Percentiles rank a stretch among this genome's conserved stretches.
Evolutionary conservation across 2,797 vertebrate genomes (phyloP).

Genomic region (Acanthopagrus latus): DNA sequence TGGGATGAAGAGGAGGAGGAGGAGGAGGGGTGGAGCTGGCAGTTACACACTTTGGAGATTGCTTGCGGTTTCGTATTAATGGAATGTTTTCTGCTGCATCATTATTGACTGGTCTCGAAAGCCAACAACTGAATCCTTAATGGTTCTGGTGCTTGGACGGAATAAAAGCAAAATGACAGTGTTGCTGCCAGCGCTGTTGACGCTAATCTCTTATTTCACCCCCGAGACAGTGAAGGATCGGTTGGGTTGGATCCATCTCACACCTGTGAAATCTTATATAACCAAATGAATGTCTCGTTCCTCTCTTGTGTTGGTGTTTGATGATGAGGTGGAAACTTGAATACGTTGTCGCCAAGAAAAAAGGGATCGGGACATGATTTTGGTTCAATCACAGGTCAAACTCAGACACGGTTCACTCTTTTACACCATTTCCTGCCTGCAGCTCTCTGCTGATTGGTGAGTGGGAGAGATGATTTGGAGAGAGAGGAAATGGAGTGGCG

Average conservation of each 20-base stretch:
- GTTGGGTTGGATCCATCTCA: conserved; percentile 13
- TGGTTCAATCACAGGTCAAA: conserved; percentile 41
- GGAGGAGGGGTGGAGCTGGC: conserved; percentile 45
- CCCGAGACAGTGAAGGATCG: not conserved
- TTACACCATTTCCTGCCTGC: conserved; percentile 34
- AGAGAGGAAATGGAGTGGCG: conserved; percentile 33
- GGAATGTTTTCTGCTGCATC: conserved; percentile 70
- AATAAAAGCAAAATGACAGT: conserved; percentile 38
- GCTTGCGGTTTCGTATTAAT: conserved; percentile 68
- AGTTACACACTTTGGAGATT: conserved; percentile 51
- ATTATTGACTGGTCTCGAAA: conserved; percentile 65
- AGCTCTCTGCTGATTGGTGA: conserved; percentile 20
- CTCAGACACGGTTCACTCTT: conserved; percentile 1
- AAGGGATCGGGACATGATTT: not conserved
- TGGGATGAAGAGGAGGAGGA: not conserved
- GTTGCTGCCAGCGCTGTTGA: conserved; percentile 35
- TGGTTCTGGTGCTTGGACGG: conserved; percentile 42
- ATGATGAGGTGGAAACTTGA: conserved; percentile 23
- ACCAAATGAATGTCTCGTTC: conserved; percentile 15
- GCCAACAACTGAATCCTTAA: conserved; percentile 52
- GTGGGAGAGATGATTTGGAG: conserved; percentile 20
- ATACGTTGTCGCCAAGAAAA: conserved; percentile 1
- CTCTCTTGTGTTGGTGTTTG: conserved; percentile 19
- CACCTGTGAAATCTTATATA: conserved; percentile 42
- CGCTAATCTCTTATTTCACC: conserved; percentile 20